phyloP scores from a whole-genome alignment of 2,113 vertebrate species.

The Dipodomys stephensi region DNA sequence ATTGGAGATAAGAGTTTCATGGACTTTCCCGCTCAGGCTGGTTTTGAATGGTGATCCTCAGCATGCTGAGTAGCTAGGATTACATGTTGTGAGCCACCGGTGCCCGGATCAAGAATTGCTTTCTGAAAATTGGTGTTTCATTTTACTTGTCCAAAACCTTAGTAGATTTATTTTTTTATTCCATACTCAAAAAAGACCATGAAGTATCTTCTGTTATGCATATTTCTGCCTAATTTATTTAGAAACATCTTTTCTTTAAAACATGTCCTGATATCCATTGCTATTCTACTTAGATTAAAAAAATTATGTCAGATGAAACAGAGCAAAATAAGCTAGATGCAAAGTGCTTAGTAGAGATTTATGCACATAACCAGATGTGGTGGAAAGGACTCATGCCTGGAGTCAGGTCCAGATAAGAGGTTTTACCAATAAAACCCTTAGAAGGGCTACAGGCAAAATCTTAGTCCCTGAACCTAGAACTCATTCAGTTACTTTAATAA shows the following conservation, averaged over 20 bases:
- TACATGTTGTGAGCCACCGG: too few relatives aligned
- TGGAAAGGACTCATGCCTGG: background rate
- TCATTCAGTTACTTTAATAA: conserved; percentile 54
- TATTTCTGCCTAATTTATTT: conserved; percentile 28
- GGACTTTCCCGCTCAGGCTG: too few relatives aligned
- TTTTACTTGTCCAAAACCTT: conserved; percentile 12
- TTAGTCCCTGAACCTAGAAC: background rate
- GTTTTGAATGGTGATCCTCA: too few relatives aligned
- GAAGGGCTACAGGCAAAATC: conserved; percentile 30
- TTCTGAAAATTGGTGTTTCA: background rate
- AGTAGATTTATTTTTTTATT: conserved; percentile 18
- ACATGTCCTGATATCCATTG: background rate
- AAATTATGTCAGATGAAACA: conserved; percentile 35
- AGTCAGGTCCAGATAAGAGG: background rate
- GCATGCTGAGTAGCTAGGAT: too few relatives aligned
- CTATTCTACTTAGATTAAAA: conserved; percentile 47
- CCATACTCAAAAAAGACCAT: background rate
- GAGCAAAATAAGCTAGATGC: background rate
- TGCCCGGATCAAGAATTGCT: too few relatives aligned
- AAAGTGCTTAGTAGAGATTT: conserved; percentile 69
- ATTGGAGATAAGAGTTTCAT: too few relatives aligned
- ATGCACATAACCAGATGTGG: background rate
- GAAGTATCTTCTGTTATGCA: background rate
- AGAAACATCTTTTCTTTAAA: conserved; percentile 50
- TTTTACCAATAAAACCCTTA: background rate